phyloP scores from a whole-genome alignment of 2,797 vertebrate species.

The Hyperoplus immaculatus region DNA sequence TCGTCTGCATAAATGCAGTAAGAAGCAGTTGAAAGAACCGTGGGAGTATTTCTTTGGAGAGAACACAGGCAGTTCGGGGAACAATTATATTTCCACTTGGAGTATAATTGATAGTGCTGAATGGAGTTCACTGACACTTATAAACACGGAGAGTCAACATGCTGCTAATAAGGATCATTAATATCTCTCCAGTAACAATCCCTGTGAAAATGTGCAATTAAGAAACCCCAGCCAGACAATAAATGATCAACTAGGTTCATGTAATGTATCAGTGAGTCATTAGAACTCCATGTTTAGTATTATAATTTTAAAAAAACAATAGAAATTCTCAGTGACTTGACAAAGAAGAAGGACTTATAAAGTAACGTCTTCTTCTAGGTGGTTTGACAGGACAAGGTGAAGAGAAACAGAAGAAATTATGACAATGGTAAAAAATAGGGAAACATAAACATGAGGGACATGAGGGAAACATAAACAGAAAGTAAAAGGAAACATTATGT shows the following conservation, averaged over 20 bases:
- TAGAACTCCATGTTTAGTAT: slow-evolving; percentile 6
- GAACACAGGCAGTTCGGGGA: slow-evolving; percentile 6
- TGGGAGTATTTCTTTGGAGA: slow-evolving; percentile 34
- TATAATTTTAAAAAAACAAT: neutral
- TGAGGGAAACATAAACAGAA: neutral
- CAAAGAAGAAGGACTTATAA: neutral
- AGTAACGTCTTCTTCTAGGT: neutral
- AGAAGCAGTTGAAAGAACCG: slow-evolving; percentile 4
- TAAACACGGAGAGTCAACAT: slow-evolving; percentile 25
- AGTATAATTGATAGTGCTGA: slow-evolving; percentile 4
- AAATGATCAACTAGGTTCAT: neutral
- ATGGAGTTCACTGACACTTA: slow-evolving; percentile 44
- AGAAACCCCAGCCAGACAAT: neutral
- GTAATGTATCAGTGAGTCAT: neutral
- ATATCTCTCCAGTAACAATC: slow-evolving; percentile 15
- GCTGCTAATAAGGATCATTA: slow-evolving; percentile 34
- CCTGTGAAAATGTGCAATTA: slow-evolving; percentile 24
- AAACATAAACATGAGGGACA: neutral
- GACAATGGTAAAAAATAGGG: neutral
- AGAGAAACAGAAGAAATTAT: neutral
- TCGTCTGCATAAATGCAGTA: slow-evolving; percentile 20
- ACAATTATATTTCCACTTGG: neutral
- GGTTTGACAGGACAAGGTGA: neutral
- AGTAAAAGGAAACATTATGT: neutral
- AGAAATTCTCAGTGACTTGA: neutral